A percentile compares a stretch with the other conserved stretches of the same genome.
These are phyloP conservation scores for Tachuris rubrigastra DNA, from an alignment of 2,113 vertebrate genomes.

Conservation along the genomic window DNA sequence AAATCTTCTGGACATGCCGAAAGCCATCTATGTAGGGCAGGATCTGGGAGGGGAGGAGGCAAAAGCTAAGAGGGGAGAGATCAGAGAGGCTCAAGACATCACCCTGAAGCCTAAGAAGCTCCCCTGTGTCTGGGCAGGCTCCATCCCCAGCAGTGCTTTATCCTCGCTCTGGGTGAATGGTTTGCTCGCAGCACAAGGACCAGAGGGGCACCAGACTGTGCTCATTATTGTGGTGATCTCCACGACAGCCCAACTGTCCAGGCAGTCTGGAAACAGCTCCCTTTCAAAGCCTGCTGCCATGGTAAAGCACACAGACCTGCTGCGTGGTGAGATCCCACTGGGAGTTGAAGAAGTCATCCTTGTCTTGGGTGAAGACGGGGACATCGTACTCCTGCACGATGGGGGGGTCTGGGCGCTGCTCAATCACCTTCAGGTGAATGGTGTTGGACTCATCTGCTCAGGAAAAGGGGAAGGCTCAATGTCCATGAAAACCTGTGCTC, in stretches of 20 bases:
- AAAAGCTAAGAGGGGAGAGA: not conserved
- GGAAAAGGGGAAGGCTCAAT: not conserved
- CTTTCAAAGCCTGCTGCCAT: fast-evolving
- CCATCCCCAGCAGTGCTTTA: not conserved
- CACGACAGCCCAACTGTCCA: not conserved
- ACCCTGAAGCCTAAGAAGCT: not conserved
- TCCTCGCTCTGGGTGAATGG: fast-evolving
- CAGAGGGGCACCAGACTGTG: not conserved
- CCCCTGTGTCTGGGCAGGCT: fast-evolving
- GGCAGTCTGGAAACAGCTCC: not conserved
- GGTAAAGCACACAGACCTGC: constrained; percentile 73
- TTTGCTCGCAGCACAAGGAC: not conserved
- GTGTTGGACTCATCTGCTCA: constrained; percentile 92
- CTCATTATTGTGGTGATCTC: fast-evolving
- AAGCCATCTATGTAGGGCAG: constrained; percentile 95
- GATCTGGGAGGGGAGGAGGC: constrained; percentile 76
- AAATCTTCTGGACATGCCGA: constrained; percentile 96
- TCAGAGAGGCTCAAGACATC: not conserved
- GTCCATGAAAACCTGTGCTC: not conserved
- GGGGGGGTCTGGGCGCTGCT: constrained; percentile 86
- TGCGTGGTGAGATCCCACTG: constrained; percentile 99
- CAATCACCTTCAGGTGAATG: constrained; percentile 93
- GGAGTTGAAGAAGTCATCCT: constrained; percentile 90
- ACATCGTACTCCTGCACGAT: constrained; percentile 95
- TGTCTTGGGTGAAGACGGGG: constrained; percentile 91